A percentile compares a stretch with the other conserved stretches of the same genome.
Evolutionary conservation across 2,888 invertebrate genomes (phyloP).

Genomic region (Epicampocera succincta): DNA sequence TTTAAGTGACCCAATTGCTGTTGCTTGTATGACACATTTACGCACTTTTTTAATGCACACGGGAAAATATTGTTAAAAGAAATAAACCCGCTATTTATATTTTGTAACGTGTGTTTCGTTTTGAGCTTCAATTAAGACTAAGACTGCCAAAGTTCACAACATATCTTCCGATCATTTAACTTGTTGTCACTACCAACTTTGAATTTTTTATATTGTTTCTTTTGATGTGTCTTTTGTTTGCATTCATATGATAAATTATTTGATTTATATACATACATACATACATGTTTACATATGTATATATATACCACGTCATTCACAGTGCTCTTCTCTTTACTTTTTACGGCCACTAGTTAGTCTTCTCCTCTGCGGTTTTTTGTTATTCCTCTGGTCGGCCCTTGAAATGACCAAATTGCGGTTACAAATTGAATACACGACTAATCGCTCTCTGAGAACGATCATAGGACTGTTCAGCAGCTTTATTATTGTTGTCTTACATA

Average conservation of each 20-base stretch:
- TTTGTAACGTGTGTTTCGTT: constrained; percentile 69
- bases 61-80: constrained; percentile 19
- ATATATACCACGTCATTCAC: constrained; percentile 10
- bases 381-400: not conserved
- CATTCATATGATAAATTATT: no score
- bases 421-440: not conserved
- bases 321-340: constrained; percentile 16
- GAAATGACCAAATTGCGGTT: not conserved
- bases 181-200: constrained; percentile 59
- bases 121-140: constrained; percentile 72
- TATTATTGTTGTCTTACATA: no score
- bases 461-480: not conserved
- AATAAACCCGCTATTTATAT: constrained; percentile 22
- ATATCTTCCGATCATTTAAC: constrained; percentile 45
- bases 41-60: constrained; percentile 2
- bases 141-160: constrained; percentile 60
- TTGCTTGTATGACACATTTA: not conserved
- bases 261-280: no score
- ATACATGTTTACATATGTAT: no score
- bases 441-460: constrained; percentile 4
- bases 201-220: constrained; percentile 26
- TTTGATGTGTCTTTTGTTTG: constrained; percentile 1
- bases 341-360: not conserved
- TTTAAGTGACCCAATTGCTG: constrained; percentile 46
- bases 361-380: not conserved